These are phyloP conservation scores for Chrysocyon brachyurus DNA, from an alignment of 2,797 vertebrate genomes.

Conservation along the genomic window DNA sequence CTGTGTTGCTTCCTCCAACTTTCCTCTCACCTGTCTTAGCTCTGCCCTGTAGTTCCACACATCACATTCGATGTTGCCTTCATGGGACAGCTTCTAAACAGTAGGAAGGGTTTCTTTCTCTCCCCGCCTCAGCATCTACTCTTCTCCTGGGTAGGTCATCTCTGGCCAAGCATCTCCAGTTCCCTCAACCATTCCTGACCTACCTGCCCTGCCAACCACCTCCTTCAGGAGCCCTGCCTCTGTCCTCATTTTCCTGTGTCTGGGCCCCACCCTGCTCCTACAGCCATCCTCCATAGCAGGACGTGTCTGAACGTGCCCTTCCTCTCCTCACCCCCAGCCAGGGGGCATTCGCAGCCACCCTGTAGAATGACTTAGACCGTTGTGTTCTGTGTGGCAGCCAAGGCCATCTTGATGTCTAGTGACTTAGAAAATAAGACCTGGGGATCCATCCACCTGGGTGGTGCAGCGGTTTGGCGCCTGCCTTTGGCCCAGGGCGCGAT, in stretches of 20 bases:
- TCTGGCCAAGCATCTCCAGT: not conserved
- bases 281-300: not conserved
- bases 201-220: not conserved
- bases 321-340: not conserved
- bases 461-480: too few species aligned
- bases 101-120: not conserved
- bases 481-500: too few species aligned
- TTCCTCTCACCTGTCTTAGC: not conserved
- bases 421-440: not conserved
- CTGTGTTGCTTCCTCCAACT: not conserved
- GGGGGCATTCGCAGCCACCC: not conserved
- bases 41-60: not conserved
- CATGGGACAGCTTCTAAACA: not conserved
- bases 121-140: not conserved
- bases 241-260: not conserved
- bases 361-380: not conserved
- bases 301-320: too few species aligned
- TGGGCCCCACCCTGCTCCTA: not conserved
- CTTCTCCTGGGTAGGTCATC: not conserved
- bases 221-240: not conserved
- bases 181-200: not conserved
- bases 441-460: too few species aligned
- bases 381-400: not conserved
- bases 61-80: conserved; percentile 1
- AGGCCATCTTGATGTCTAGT: not conserved